Evolutionary conservation across 2,113 vertebrate genomes (phyloP).

Genomic region (Phasianus colchicus): DNA sequence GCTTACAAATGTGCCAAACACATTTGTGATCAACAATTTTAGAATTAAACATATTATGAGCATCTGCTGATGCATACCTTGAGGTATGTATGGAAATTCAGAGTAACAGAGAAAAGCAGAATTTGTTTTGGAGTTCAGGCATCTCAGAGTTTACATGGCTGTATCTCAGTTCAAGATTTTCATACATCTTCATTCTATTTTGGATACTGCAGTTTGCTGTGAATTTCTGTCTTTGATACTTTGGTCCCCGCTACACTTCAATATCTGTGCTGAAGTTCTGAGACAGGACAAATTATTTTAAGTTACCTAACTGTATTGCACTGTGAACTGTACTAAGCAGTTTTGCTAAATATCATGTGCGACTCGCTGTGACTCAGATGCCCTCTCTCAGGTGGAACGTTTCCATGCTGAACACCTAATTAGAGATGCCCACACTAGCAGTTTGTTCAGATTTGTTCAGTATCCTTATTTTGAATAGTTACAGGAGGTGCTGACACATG

Average conservation of each 20-base stretch:
- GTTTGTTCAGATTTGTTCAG: conserved; percentile 43
- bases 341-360: neutral
- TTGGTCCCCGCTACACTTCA: neutral
- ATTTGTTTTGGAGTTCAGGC: neutral
- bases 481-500: conserved; percentile 36
- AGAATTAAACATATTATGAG: neutral
- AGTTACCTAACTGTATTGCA: neutral
- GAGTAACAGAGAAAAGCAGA: neutral
- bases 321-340: neutral
- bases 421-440: conserved; percentile 37
- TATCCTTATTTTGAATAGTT: neutral
- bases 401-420: neutral
- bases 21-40: neutral
- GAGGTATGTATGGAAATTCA: neutral
- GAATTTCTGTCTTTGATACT: neutral
- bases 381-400: neutral
- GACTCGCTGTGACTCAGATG: neutral
- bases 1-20: neutral
- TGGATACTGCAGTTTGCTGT: neutral
- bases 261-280: neutral
- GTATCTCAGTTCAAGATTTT: neutral
- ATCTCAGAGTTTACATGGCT: neutral
- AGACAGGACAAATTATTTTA: neutral
- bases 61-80: neutral
- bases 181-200: neutral